Base-by-base conservation (phyloP, 2,888 invertebrate genomes). In the Andrena hattorfiana region DNA sequence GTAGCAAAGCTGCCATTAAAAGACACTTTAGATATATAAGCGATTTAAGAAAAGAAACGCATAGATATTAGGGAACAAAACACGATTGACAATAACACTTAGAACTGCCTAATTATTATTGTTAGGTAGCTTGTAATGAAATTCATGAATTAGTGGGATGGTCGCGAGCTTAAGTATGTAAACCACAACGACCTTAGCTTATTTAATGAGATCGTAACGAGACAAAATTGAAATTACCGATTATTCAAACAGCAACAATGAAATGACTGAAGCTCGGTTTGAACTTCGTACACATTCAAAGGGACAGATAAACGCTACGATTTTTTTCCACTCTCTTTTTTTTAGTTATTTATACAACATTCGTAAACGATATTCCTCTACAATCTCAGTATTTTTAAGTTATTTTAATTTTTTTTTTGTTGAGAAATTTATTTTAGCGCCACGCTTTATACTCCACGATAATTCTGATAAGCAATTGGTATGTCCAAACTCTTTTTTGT, bases 1-100 rank as follows among this genome's bases (percentile, higher is more conserved):
- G 98, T 98, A 77, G 98, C 98, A 83, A 97, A 97, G 94, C 96
- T 97, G 84, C 96, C 97, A 28, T 94, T 97, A 42, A 91, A 95
- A 85, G 92, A 93, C 70, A 89, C 86, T 70, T 89, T 93, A 90
- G 82, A 93, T 80, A 87, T 94, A 87, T 92, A 92, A 85, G 75
- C 89, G 90, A 75, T 84, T 76, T 83, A 85, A 78, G 84, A 78
- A 78, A 87, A 75, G 49, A 67, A 56, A 84, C 85, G 67, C 81
- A 32, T 88, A 89, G 80, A 64, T 77, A 86, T 83, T 88, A 81
- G 42, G 1, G 16, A 42, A 83, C 2, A 87, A 86, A 84, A 82
- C 82, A 83, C 86, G 67, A 64, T 73, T 71, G 48, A 69, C 74
- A 70, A 67, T 73, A 77, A 83, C 71, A 70, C 42, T 60, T 49